Conservation (phyloP, 1,140 invertebrate species). For the Drosophila tsacasi region DNA sequence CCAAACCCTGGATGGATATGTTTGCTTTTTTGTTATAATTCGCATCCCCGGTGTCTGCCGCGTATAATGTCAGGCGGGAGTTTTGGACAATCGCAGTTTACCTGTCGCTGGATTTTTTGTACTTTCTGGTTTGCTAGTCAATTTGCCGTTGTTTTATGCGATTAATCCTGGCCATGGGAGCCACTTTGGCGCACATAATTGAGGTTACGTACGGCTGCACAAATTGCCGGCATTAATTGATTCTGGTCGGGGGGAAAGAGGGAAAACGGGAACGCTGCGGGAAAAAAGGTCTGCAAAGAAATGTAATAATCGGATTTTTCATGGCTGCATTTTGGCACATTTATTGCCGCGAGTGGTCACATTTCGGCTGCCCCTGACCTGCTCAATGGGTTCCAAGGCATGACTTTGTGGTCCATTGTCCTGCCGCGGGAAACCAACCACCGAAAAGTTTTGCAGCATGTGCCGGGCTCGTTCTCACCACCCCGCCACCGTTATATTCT, state of each 20-base stretch:
- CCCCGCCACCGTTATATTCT: constrained; percentile 25
- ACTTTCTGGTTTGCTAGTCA: constrained; percentile 50
- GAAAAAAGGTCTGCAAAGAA: constrained; percentile 18
- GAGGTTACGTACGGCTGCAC: constrained; percentile 80
- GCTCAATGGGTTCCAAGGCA: constrained; percentile 60
- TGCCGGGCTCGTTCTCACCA: constrained; percentile 53
- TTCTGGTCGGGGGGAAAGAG: constrained; percentile 40
- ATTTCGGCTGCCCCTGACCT: constrained; percentile 61
- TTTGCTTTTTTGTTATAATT: constrained; percentile 79
- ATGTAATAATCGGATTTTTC: constrained; percentile 78
- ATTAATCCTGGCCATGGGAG: constrained; percentile 73
- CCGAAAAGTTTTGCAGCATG: constrained; percentile 60
- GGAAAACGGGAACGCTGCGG: neutral
- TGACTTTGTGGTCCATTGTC: constrained; percentile 45
- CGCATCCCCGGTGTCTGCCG: constrained; percentile 50
- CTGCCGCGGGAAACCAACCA: constrained; percentile 56
- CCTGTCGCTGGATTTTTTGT: constrained; percentile 48
- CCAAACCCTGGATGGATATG: constrained; percentile 34
- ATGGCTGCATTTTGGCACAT: constrained; percentile 73
- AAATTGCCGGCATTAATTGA: constrained; percentile 83
- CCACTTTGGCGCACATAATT: constrained; percentile 82
- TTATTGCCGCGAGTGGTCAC: constrained; percentile 57
- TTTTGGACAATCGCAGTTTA: constrained; percentile 28
- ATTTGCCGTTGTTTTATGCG: constrained; percentile 75
- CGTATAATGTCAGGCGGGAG: constrained; percentile 47